Base-by-base conservation (phyloP, 2,797 vertebrate species). In the Sebastes dallii region DNA sequence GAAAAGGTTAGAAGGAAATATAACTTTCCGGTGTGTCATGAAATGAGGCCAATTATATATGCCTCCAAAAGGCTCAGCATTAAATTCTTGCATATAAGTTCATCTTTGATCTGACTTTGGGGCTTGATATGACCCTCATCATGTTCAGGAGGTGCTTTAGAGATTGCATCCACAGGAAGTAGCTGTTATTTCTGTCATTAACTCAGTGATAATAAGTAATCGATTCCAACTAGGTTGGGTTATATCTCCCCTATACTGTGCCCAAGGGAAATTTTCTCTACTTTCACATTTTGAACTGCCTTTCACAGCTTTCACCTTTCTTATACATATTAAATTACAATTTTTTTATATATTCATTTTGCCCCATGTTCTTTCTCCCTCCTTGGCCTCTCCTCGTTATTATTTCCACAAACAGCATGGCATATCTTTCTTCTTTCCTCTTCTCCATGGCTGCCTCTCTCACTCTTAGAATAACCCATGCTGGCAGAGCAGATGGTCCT, bases 401-500 rank as follows among this genome's bases (percentile, higher is more conserved):
- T 75, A 78, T 69, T 75, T 79, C 80, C 8, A 75, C 80, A 86
- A 85, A 91, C 83, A 88, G 82, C 67, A 66, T 77, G 52, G 22
- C 72, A 75, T 79, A 82, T 90, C 66, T 84, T 83, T 79, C 61
- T 77, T 70, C 58, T 76, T 86, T 55, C 52, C 27, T 73, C 77
- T 55, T 82, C n/a, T 77, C 64, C 12, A 14, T 85, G 54, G 65
- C 77, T 73, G 70, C 77, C 74, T 90, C 72, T 88, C 74, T 78
- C 52, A 52, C 80, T 91, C 83, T 82, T 84, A 89, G 86, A 91
- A 92, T 92, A 85, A 87, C 72, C 62, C 80, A n/a, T 82, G 77
- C 76, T 88, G 85, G 80, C 72, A 80, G 86, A 92, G 84, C 89
- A 94, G 91, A 93, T 92, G 92, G 90, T 84, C 76, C 73, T 86